Base-by-base conservation (phyloP, 2,113 vertebrate genomes). In the Sorex araneus region DNA sequence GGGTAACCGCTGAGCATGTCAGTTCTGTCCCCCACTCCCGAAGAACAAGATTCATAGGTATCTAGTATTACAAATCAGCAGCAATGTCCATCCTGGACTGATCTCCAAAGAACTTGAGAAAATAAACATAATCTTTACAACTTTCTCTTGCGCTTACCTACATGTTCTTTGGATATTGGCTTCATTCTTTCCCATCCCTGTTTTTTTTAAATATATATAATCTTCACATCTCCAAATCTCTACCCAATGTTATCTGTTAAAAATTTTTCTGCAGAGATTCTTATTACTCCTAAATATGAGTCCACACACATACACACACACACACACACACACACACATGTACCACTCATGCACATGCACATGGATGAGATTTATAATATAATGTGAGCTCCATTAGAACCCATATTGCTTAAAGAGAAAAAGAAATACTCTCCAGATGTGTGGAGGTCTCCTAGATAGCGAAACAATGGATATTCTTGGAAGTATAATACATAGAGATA, bases 231-330 rank as follows among this genome's bases (percentile, higher is more conserved):
- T 77, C 34, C 74, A 54, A 45, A 43, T 25, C 16, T 47, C 34
- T 83, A 23, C 16, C 16, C 12, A 67, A 45, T 18, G 50, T 69
- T 74, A 9, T 67, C 12, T 91, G 30, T 36, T 43, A 6, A 21
- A 81, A 77, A 11, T 13, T 5, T 25, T 84, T 30, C 30, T 30
- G 2, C n/a, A 63, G 84, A 87, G 7, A 3, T 50, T 89, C 63
- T 76, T 32, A 84, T 50, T 63, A 50, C 13, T 30, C 36, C 47
- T 77, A 6, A 94, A 67, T 91, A 90, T 40, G 40, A 84, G 76
- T 76, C 47, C 5, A 79, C 25, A 76, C 15, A n/a, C 5, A 40
- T 10, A 10, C 47, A 50, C 47, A 50, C 47, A 50, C 47, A 50
- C 47, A 50, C 47, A 50, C 47, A 50, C 47, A 10, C 47, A 50